A percentile compares a stretch with the other conserved stretches of the same genome.
Conservation (phyloP, 2,797 vertebrate genomes). For the Micropoecilia bifurca region DNA sequence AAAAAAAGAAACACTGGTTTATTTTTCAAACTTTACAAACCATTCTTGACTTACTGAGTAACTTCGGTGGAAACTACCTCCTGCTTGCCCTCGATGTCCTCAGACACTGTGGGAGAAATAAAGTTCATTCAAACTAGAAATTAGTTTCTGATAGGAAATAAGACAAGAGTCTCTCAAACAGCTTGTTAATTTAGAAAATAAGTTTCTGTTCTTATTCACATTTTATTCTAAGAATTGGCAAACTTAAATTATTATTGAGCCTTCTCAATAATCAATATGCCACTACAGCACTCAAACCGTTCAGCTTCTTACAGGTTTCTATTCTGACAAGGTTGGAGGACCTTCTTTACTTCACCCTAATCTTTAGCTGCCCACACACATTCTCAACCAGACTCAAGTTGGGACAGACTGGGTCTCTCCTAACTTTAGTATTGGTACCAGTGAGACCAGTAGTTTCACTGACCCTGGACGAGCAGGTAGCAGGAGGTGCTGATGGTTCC, state of each 20-base stretch:
- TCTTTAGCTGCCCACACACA: neutral
- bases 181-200: neutral
- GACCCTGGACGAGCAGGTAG: constrained; percentile 92
- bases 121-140: neutral
- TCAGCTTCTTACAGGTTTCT: neutral
- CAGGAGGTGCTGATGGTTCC: constrained; percentile 94
- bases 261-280: neutral
- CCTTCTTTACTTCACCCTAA: neutral
- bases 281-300: neutral
- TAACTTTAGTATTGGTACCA: neutral
- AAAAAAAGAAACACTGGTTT: neutral
- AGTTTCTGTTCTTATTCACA: neutral
- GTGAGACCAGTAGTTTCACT: constrained; percentile 21
- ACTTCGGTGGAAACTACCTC: constrained; percentile 72
- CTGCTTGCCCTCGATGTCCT: constrained; percentile 92
- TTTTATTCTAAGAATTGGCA: neutral
- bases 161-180: neutral
- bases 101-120: constrained; percentile 84
- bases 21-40: neutral
- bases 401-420: neutral
- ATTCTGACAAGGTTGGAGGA: neutral
- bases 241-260: neutral
- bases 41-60: constrained; percentile 81
- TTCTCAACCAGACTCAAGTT: neutral
- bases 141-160: neutral